A percentile compares a stretch with the other conserved stretches of the same genome.
Conservation (phyloP, 2,888 invertebrate species). For the Cerceris rybyensis region DNA sequence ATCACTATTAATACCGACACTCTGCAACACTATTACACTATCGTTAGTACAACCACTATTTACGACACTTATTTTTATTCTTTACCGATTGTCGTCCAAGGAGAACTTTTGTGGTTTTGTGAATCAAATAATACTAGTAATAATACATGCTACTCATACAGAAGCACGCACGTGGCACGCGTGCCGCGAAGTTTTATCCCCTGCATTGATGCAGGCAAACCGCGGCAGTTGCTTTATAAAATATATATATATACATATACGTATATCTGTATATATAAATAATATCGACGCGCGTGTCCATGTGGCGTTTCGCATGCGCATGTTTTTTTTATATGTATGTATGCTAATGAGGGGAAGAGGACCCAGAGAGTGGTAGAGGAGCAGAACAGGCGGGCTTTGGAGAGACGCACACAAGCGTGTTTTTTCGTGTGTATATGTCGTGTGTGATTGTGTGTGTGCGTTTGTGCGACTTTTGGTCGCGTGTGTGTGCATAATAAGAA, state of each 20-base stretch:
- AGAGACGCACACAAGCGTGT: slow-evolving; percentile 38
- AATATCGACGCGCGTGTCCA: slow-evolving; percentile 58
- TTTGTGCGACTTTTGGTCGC: no score
- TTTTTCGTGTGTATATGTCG: slow-evolving; percentile 20
- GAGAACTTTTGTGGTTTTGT: slow-evolving; percentile 57
- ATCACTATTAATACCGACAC: slow-evolving; percentile 60
- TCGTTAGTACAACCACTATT: slow-evolving; percentile 63
- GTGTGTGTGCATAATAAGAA: slow-evolving; percentile 42
- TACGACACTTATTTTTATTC: slow-evolving; percentile 62
- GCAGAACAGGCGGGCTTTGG: slow-evolving; percentile 29
- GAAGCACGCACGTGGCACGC: slow-evolving; percentile 48
- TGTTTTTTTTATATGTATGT: slow-evolving; percentile 40
- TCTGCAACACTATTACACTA: slow-evolving; percentile 60
- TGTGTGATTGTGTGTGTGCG: no score
- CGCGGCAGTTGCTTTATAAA: no score
- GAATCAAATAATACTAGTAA: slow-evolving; percentile 56
- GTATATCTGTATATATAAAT: slow-evolving; percentile 44
- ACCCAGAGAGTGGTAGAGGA: no score
- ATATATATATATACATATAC: neutral
- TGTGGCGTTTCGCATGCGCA: slow-evolving; percentile 56
- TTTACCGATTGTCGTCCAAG: slow-evolving; percentile 46
- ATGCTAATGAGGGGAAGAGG: neutral
- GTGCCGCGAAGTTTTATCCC: slow-evolving; percentile 26
- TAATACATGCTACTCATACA: slow-evolving; percentile 46
- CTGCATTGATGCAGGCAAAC: slow-evolving; percentile 28